Evolutionary conservation across 2,113 vertebrate genomes (phyloP).

Genomic region (Macquaria australasica): DNA sequence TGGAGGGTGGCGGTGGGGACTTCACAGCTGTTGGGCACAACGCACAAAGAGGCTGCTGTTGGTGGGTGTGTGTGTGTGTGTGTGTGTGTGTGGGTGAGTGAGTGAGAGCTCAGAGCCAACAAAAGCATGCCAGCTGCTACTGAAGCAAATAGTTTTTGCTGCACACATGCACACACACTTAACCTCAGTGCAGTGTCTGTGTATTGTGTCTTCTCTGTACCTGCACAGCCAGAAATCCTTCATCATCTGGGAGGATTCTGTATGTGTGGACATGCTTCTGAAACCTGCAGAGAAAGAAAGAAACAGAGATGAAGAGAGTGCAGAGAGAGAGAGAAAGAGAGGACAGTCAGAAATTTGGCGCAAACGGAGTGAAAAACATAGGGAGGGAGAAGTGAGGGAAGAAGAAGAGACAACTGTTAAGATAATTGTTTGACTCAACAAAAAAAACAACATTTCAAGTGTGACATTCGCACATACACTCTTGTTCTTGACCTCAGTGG

Average conservation of each 20-base stretch:
- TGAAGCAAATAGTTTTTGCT: constrained; percentile 53
- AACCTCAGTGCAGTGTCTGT: constrained; percentile 17
- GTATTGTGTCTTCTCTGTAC: constrained; percentile 76
- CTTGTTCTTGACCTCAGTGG: constrained; percentile 33
- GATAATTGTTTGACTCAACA: neutral
- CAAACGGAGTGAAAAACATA: neutral
- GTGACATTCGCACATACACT: constrained; percentile 1
- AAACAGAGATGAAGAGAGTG: neutral
- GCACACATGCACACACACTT: constrained; percentile 50
- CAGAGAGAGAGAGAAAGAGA: neutral
- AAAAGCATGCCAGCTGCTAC: constrained; percentile 80
- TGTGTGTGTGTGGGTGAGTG: constrained; percentile 32
- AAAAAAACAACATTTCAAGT: constrained; percentile 16
- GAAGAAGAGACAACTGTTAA: neutral
- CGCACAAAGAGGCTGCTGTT: constrained; percentile 80
- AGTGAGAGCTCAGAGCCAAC: constrained; percentile 62
- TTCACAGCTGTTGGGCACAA: constrained; percentile 79
- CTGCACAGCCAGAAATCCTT: constrained; percentile 96
- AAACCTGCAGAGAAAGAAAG: constrained; percentile 84
- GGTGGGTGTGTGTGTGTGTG: constrained; percentile 25
- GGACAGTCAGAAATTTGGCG: neutral
- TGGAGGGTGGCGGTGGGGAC: constrained; percentile 39
- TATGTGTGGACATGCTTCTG: constrained; percentile 99
- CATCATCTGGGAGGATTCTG: constrained; percentile 95
- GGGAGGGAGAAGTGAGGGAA: neutral